Base-by-base conservation (phyloP, 2,797 vertebrate genomes). In the Liparis tanakae region DNA sequence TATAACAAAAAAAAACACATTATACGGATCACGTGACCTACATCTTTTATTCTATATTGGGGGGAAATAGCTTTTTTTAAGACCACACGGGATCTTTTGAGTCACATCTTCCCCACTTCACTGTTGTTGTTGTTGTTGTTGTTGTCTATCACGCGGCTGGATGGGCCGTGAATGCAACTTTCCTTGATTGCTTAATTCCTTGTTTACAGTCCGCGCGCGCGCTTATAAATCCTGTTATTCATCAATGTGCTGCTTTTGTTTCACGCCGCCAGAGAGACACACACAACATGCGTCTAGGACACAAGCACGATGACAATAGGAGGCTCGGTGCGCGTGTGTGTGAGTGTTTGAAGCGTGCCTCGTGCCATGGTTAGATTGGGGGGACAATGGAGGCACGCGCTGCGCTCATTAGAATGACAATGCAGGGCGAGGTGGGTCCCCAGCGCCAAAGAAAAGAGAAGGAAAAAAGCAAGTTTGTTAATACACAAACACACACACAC, bases 321-420 rank as follows among this genome's bases (percentile, higher is more conserved):
- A 44, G 37, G 51, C 50, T 54, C 30, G 13, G 37, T 58, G 34
- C 14, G 10, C 39, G 56, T 22, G 18, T 56, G 30, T 48, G 44
- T 30, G 67, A 43, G 51, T 30, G 53, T 18, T 33, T 36, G 86
- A 85, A 90, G 92, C 79, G 85, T 92, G 93, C 85, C 90, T 72
- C 67, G 68, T 87, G 87, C 71, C 66, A 48, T 48, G 79, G 48
- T 22, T 56, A 25, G 20, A 53, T 6, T 44, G 54, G 79, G 63
- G 79, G 74, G 67, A 59, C 83, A 87, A 90, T 90, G 62, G 89
- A 93, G 92, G 90, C 93, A 94, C 93, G 93, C 88, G 93, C 80
- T 81, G 72, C 25, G 4, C 70, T 91, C 67, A 91, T 95, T 94
- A 90, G 3, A 84, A 93, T 94, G 39, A 94, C 83, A 93, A 93